phyloP scores from a whole-genome alignment of 2,888 invertebrate species.

The Oxyscelio sp. region DNA sequence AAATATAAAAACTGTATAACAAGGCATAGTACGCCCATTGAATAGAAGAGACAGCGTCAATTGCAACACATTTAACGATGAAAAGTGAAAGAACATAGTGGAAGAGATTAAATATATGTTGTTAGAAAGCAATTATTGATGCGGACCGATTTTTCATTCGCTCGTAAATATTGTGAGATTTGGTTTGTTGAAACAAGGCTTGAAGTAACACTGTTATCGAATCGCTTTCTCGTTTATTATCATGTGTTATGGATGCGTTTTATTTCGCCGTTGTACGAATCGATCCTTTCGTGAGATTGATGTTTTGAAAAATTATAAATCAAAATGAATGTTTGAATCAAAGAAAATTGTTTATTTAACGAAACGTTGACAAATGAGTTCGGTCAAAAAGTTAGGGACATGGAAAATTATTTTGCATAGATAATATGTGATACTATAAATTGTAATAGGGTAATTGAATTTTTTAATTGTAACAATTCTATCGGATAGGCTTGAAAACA shows the following conservation, averaged over 20 bases:
- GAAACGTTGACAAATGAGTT: neutral
- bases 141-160: constrained; percentile 69
- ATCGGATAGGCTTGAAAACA: no score
- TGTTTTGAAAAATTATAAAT: constrained; percentile 5
- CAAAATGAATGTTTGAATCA: neutral
- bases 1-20: constrained; percentile 45
- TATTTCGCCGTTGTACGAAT: neutral
- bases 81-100: constrained; percentile 44
- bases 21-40: constrained; percentile 45
- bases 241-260: neutral
- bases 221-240: constrained; percentile 2
- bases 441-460: no score
- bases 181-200: constrained; percentile 2
- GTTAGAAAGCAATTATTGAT: constrained; percentile 67
- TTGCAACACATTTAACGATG: constrained; percentile 73
- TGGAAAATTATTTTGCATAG: neutral
- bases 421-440: neutral
- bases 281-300: neutral
- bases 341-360: neutral
- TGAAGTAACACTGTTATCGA: constrained; percentile 21
- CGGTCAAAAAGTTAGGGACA: neutral
- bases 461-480: no score
- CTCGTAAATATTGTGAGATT: neutral
- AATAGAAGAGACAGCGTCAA: constrained; percentile 72
- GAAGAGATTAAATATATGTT: constrained; percentile 60